Conservation (phyloP, 2,797 vertebrate genomes). For the Enteromius argenteus region DNA sequence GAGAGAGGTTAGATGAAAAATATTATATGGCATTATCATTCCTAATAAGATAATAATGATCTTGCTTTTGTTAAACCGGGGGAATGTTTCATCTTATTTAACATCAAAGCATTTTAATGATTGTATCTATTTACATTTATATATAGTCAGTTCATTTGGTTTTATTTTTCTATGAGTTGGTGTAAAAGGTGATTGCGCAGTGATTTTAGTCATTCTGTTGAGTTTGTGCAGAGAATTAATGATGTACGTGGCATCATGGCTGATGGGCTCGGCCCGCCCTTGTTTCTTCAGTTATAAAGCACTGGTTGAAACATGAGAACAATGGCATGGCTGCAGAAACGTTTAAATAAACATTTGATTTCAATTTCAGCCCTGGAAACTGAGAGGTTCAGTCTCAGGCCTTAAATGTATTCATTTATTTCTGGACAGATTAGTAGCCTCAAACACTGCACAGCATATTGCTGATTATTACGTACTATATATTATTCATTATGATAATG, state of each 20-base stretch:
- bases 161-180: neutral
- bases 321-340: neutral
- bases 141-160: neutral
- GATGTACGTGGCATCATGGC: neutral
- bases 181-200: neutral
- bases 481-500: slow-evolving; percentile 12
- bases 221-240: neutral
- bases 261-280: neutral
- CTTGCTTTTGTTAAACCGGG: neutral
- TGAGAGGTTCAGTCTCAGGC: neutral
- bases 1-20: slow-evolving; percentile 17
- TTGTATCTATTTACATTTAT: neutral
- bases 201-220: neutral
- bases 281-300: neutral
- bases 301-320: neutral
- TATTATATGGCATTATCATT: slow-evolving; percentile 20
- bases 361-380: neutral
- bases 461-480: slow-evolving; percentile 8
- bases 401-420: neutral
- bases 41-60: slow-evolving; percentile 34
- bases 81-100: neutral
- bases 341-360: neutral
- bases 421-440: neutral
- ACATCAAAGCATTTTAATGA: neutral
- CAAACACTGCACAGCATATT: neutral